Base-by-base conservation (phyloP, 2,888 invertebrate species). In the Cataglyphis cursor region DNA sequence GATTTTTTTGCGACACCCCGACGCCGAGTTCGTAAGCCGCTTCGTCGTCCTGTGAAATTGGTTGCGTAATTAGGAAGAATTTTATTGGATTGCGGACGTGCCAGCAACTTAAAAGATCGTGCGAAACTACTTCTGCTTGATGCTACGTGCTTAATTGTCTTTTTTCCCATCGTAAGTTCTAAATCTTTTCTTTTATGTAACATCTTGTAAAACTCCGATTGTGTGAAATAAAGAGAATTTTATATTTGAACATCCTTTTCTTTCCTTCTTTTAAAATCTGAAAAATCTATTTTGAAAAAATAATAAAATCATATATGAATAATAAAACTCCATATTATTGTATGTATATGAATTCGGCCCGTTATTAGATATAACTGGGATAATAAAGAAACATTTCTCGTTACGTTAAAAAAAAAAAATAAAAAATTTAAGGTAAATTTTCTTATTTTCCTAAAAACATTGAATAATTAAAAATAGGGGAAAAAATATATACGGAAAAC, bases 1-100 rank as follows among this genome's bases (percentile, higher is more conserved):
- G 70, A 70, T 70, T 57, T 54, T 51, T 54, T 70, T 38, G 21
- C 70, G 70, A 54, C 70, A 24, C 28, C 70, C 15, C 35, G 70
- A 57, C 57, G 54, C 57, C 70, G 35, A 18, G 35, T 24, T 21
- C 21, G 21, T 54, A 51, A 70, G 51, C 54, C 21, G 35, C 70
- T 70, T 21, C 70, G 54, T 24, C 54, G 54, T 57, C 21, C 21
- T 54, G 54, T 35, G 35, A 54, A 54, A 70, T 70, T 54, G 54
- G 54, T 54, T 54, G 54, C 54, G 54, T 54, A 70, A 70, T 70
- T 70, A 70, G 35, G n/a, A 57, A 24, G 54, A 54, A 35, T 57
- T 70, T 70, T 57, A 70, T 70, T 70, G 70, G 35, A 70, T 70
- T 54, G 35, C 35, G n/a, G 24, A 24, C 9, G 18, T 3, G 70